Conservation (phyloP, 2,113 vertebrate species). For the Laticauda laticaudata region DNA sequence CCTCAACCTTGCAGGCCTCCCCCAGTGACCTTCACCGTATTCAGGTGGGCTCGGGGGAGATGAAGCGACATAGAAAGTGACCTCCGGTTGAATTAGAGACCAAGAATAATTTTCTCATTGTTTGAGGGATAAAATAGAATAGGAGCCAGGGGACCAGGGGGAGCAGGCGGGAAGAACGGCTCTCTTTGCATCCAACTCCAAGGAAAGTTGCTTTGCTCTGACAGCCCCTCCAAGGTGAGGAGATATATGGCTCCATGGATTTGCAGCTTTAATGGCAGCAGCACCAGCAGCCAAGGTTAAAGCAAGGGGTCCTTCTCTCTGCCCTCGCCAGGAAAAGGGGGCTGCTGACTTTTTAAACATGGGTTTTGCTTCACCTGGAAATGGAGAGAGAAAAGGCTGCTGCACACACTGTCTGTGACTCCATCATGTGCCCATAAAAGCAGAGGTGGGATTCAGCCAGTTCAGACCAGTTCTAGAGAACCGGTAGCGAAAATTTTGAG, state of each 20-base stretch:
- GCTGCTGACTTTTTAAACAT: conserved; percentile 45
- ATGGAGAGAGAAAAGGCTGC: neutral
- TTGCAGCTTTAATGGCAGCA: conserved; percentile 56
- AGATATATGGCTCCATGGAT: conserved; percentile 59
- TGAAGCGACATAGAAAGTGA: conserved; percentile 50
- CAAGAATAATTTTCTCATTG: conserved; percentile 61
- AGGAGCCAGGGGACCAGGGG: conserved; percentile 48
- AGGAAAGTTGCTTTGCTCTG: conserved; percentile 50
- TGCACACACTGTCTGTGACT: neutral
- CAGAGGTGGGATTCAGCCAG: too few relatives aligned
- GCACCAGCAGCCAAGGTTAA: conserved; percentile 53
- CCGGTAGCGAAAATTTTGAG: too few relatives aligned
- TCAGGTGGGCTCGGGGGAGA: conserved; percentile 30
- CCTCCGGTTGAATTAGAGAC: conserved; percentile 54
- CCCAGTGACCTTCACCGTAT: conserved; percentile 10
- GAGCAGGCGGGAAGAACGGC: conserved; percentile 46
- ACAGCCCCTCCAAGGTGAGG: conserved; percentile 51
- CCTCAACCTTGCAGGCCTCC: neutral
- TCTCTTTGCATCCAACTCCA: conserved; percentile 53
- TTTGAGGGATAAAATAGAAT: conserved; percentile 56
- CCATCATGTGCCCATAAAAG: too few relatives aligned
- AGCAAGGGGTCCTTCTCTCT: conserved; percentile 48
- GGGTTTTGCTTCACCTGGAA: conserved; percentile 50
- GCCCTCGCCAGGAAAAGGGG: conserved; percentile 42
- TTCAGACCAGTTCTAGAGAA: too few relatives aligned